Base-by-base conservation (phyloP, 2,888 invertebrate genomes). In the Cephus pygmeus region DNA sequence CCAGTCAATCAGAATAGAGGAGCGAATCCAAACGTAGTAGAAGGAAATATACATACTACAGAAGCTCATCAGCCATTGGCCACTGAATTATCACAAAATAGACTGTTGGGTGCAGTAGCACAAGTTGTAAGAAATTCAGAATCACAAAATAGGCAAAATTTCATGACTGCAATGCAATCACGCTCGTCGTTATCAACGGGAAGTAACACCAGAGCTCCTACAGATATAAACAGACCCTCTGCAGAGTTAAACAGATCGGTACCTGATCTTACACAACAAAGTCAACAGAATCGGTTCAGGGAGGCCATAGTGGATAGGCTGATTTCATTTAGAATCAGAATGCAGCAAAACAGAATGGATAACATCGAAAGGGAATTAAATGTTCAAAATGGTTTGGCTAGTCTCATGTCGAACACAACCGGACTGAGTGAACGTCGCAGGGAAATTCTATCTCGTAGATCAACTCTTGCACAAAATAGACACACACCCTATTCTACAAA, bases 231-330 rank as follows among this genome's bases (percentile, higher is more conserved):
- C 71, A 40, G 80, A 73, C 77, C 81, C 23, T 81, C 80, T 12
- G 79, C 75, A 33, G 84, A 85, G 34, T 73, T 80, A 3, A 87
- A 82, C 34, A 80, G 85, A 74, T 83, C 83, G 4, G 81, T 82
- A n/a, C 81, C 82, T 34, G 82, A 86, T 75, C 73, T 83, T 30
- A 81, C 83, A 31, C 75, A 79, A 12, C 85, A 83, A 36, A 85
- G 68, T 78, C 84, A 84, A 69, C 85, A 83, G 69, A 83, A 81
- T 75, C 81, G 85, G 76, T 80, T 84, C 69, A 83, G 84, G n/a
- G 85, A 84, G 34, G 84, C 86, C 0, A 82, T 87, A 33, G 73
- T 85, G 0, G 84, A 88, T 77, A 84, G 85, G 76, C 69, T 87
- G 9, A 85, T 86, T 9, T 83, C 85, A 0, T 85, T 86, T 69